Evolutionary conservation across 2,113 vertebrate species (phyloP), one percentile per base, ranked within the genome.

Genomic region (Neotragus moschatus): DNA sequence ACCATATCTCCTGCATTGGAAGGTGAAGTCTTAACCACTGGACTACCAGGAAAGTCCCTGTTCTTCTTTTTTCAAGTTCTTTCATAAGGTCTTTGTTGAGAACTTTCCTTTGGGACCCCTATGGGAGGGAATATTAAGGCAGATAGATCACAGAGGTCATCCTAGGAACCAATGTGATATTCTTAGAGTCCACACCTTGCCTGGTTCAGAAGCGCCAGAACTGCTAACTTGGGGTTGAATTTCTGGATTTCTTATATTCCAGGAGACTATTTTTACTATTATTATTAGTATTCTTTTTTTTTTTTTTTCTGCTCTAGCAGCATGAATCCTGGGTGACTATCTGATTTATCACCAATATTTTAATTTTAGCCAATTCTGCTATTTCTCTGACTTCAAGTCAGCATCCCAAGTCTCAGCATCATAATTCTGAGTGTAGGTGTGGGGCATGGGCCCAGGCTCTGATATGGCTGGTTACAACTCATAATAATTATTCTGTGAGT

Each of bases 321-420:
- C 75, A 79, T 92, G 87, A 97, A 81, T 96, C 94, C 81, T 33
- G 90, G 93, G 39, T 90, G 58, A 97, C 61, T 92, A 8, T 36
- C 73, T 97, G 96, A 98, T 97, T 97, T 96, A 97, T 96, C 13
- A 82, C 88, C 70, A 95, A 51, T 91, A 97, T 97, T 97, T 95
- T 95, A 96, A 96, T 97, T 97, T 98, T 95, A 95, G 81, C 84
- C 92, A 88, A 13, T 93, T 60, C 79, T 97, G 92, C 97, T 98
- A 66, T 98, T 97, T 96, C 56, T 96, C 91, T 73, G 90, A 96
- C 33, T 70, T 60, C 80, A 97, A 91, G 88, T 97, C 95, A 97
- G 89, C 94, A 94, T 61, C 53, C 53, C 5, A 77, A 89, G 73
- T 66, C 94, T 87, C 53, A 58, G 39, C 33, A 77, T 43, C 79